Base-by-base conservation (phyloP, 1,140 invertebrate species). In the Lysiphlebus fabarum region DNA sequence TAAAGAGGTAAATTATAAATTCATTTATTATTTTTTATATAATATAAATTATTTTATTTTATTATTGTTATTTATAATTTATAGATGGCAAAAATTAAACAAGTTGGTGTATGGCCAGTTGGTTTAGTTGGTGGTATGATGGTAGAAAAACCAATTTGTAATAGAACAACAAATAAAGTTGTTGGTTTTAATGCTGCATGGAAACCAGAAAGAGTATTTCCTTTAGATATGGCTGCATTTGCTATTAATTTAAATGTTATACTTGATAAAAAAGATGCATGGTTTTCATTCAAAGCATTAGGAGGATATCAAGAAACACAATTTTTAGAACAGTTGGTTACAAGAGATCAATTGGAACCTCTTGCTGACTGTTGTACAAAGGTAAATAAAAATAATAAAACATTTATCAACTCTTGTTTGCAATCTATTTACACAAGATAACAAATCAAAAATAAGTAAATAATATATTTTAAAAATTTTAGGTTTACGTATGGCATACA, bases 211-310 rank as follows among this genome's bases (percentile, higher is more conserved):
- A 80, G 96, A 65, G 87, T 89, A 0, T 99, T 98, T 82, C 94
- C 96, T 5, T 87, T 96, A 34, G 98, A 99, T 70, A 99, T 99
- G 97, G 96, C 96, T 4, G 96, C 94, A 1, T 99, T 99, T 81
- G 95, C 93, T 11, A 89, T 99, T 10, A 96, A 95, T 77, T 73
- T 96, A 3, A 82, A 87, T 14, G 77, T 96, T 9, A 82, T 99
- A 17, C 76, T 92, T 4, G 80, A 87, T 3, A 84, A 90, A 72
- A 86, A 89, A 6, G 81, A 91, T 44, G 93, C 91, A 0, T 76
- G 82, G 58, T 98, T 99, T 77, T 90, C 89, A 2, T 90, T 89
- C 65, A 85, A 89, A 59, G 87, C 93, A 45, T 85, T 90, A 69
- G 85, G 90, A 64, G 96, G 95, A 7, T 93, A 90, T 77, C 93